Base-by-base conservation (phyloP, 2,113 vertebrate genomes). In the Eretmochelys imbricata region DNA sequence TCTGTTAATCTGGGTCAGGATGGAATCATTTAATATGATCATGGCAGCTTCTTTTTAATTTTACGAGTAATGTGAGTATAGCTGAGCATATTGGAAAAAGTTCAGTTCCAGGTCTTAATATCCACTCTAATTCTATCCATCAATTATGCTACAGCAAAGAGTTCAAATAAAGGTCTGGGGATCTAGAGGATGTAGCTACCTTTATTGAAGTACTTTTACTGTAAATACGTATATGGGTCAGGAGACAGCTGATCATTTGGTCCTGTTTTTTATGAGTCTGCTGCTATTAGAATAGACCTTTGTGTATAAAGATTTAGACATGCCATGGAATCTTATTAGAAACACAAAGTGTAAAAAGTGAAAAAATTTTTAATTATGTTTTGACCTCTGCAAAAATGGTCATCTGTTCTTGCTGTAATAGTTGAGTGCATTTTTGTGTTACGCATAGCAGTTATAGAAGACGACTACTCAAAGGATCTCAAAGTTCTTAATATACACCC, bases 121-220 rank as follows among this genome's bases (percentile, higher is more conserved):
- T 93, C 89, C 94, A 95, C 94, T 98, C 95, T 97, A 98, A 98
- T 98, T 98, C 97, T 97, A 91, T 96, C 97, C 93, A 94, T 98
- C 98, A 98, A 96, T 98, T 98, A 98, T 87, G 87, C 94, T 48
- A 29, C 96, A 95, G 92, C 96, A 92, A 88, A 95, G 97, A 98
- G 98, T 99, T 98, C 98, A 98, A 98, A 97, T 78, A 98, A 96
- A 98, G 98, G 98, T 98, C 98, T 98, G 93, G 96, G 97, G 97
- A 98, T 98, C 96, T 95, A 96, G 97, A 96, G 96, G 91, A 96
- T 97, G 96, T 97, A 98, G 96, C 96, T 97, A 97, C 97, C 97
- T 98, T 97, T 98, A 97, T 98, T 97, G 98, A 98, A 98, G 92
- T 92, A 85, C 62, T 97, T 91, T 53, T 98, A 96, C 49, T 98